Evolutionary conservation across 1,140 invertebrate species (phyloP).

Genomic region (Hyposmocoma kahamanoa): DNA sequence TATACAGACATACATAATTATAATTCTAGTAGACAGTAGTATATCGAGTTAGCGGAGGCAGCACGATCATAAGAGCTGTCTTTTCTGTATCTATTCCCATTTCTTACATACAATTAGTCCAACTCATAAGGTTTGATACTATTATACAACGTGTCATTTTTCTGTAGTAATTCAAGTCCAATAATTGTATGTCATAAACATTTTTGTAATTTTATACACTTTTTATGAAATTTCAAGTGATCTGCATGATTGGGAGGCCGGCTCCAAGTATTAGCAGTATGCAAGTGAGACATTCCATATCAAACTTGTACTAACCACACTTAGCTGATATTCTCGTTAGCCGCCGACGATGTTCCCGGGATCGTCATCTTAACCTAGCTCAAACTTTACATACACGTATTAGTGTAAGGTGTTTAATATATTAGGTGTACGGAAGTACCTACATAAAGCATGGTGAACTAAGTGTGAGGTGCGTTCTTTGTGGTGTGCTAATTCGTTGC

Average conservation of each 20-base stretch:
- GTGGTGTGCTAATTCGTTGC: too few species aligned
- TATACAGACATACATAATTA: conserved; percentile 60
- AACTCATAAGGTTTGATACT: conserved; percentile 59
- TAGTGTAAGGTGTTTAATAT: too few species aligned
- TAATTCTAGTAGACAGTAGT: conserved; percentile 61
- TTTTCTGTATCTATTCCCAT: conserved; percentile 41
- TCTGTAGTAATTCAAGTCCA: conserved; percentile 43
- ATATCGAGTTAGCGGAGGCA: conserved; percentile 50
- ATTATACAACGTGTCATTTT: conserved; percentile 57
- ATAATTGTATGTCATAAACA: conserved; percentile 47
- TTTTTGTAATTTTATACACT: conserved; percentile 73
- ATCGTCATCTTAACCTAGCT: too few species aligned
- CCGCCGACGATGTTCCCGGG: too few species aligned
- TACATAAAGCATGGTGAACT: too few species aligned
- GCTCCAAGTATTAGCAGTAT: conserved; percentile 50
- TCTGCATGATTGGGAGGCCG: conserved; percentile 46
- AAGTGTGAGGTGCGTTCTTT: too few species aligned
- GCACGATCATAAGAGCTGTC: conserved; percentile 23
- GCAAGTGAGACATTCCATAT: conserved; percentile 71
- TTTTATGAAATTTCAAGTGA: conserved; percentile 64
- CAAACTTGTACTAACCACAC: conserved; percentile 21
- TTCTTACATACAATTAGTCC: conserved; percentile 48
- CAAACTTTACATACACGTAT: too few species aligned
- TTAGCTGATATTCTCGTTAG: too few species aligned
- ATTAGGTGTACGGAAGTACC: too few species aligned